Conservation (phyloP, 2,797 vertebrate species). For the Enteromius trimaculatus region DNA sequence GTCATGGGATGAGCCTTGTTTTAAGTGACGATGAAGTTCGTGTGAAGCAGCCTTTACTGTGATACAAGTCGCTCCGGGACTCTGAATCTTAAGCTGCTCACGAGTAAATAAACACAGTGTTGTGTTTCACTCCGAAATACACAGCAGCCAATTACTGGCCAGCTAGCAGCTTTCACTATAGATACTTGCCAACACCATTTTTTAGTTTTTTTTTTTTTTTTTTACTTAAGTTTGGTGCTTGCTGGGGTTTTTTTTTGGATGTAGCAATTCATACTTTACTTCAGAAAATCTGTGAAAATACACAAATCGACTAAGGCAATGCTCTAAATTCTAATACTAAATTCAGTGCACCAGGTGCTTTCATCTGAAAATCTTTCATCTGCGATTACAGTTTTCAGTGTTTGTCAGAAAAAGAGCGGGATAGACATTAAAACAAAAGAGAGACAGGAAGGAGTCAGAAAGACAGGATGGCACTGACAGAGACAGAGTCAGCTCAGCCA, state of each 20-base stretch:
- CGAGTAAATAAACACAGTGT: neutral
- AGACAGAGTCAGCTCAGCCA: slow-evolving; percentile 39
- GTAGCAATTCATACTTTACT: neutral
- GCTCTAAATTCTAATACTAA: neutral
- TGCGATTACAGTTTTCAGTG: neutral
- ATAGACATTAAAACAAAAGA: neutral
- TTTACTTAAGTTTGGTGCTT: neutral
- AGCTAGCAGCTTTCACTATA: neutral
- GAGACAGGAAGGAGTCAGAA: slow-evolving; percentile 31
- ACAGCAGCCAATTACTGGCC: neutral
- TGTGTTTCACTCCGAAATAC: neutral
- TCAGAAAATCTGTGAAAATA: neutral
- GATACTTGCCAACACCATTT: neutral
- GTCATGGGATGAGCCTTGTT: neutral
- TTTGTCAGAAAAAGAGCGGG: slow-evolving; percentile 15
- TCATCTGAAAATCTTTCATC: neutral
- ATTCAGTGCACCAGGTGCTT: neutral
- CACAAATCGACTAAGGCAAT: neutral
- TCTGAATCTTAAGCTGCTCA: slow-evolving; percentile 8
- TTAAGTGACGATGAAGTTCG: neutral
- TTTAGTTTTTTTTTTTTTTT: neutral
- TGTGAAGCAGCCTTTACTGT: neutral
- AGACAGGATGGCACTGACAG: slow-evolving; percentile 47
- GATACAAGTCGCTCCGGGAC: neutral
- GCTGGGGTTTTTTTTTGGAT: neutral